Base-by-base conservation (phyloP, 2,888 invertebrate species). In the Scaptodrosophila latifasciaeformis region DNA sequence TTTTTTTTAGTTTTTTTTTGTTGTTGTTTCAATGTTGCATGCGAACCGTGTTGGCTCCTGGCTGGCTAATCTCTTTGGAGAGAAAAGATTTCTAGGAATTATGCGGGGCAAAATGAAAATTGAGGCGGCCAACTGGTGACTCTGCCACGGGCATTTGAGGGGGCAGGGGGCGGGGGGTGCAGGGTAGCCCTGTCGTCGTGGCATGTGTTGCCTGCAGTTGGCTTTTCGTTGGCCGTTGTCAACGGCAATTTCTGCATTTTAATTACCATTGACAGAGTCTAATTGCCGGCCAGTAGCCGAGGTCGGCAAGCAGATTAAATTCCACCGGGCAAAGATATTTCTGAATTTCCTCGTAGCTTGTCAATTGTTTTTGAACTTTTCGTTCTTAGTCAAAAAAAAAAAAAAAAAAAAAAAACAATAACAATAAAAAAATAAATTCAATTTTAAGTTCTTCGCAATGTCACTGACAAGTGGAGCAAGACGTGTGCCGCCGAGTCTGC, bases 21-120 rank as follows among this genome's bases (percentile, higher is more conserved):
- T n/a, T n/a, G n/a, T n/a, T n/a, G n/a, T n/a, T n/a, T n/a, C n/a
- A n/a, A n/a, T n/a, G n/a, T n/a, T n/a, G n/a, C n/a, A n/a, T n/a
- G n/a, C n/a, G n/a, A n/a, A n/a, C n/a, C n/a, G n/a, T n/a, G n/a
- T n/a, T n/a, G n/a, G n/a, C n/a, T n/a, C n/a, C n/a, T n/a, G n/a
- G n/a, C n/a, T n/a, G n/a, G n/a, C n/a, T n/a, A n/a, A n/a, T n/a
- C n/a, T n/a, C n/a, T n/a, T n/a, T n/a, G n/a, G n/a, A n/a, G n/a
- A n/a, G n/a, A n/a, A n/a, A n/a, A 55, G 31, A 46, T 57, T 70
- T 77, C 72, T 62, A 54, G 78, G 78, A 77, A 72, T 65, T 74
- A 67, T 67, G 67, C 65, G 65, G 59, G 51, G 58, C 63, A 52
- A 12, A 6, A 54, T 65, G 63, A 72, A n/a, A 77, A 77, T 77